Evolutionary conservation across 1,140 invertebrate genomes (phyloP).

Genomic region (Cherax quadricarinatus): DNA sequence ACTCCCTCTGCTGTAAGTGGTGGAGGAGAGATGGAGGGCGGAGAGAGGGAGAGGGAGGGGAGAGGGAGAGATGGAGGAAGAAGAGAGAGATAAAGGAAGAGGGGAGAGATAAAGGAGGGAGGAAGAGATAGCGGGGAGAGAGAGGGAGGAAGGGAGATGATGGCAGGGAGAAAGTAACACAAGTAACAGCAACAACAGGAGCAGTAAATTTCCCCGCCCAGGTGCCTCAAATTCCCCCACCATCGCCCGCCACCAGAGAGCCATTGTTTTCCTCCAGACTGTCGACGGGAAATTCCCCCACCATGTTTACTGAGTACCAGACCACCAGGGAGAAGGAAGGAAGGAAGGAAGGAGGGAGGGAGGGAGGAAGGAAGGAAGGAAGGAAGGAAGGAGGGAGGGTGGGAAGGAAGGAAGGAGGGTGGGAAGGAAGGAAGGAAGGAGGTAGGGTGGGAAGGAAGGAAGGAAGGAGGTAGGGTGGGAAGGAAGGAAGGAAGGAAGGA

Average conservation of each 20-base stretch:
- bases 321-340: too few relatives aligned
- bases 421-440: too few relatives aligned
- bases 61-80: background rate
- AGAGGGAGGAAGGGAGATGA: too few relatives aligned
- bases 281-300: conserved; percentile 27
- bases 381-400: background rate
- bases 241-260: background rate
- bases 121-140: too few relatives aligned
- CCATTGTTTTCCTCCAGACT: conserved; percentile 24
- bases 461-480: background rate
- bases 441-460: too few relatives aligned
- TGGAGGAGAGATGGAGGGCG: too few relatives aligned
- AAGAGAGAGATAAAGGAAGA: too few relatives aligned
- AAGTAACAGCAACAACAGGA: background rate
- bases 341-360: too few relatives aligned
- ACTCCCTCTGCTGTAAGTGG: background rate
- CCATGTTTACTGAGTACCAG: conserved; percentile 26
- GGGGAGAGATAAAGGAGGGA: too few relatives aligned
- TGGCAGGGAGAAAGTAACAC: too few relatives aligned
- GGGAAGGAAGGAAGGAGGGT: background rate
- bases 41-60: background rate
- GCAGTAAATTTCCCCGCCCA: background rate
- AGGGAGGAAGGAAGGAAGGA: too few relatives aligned
- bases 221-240: conserved; percentile 7
- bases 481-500: background rate